These are phyloP conservation scores for Halyomorpha halys DNA, from an alignment of 1,140 invertebrate genomes.

Conservation along the genomic window DNA sequence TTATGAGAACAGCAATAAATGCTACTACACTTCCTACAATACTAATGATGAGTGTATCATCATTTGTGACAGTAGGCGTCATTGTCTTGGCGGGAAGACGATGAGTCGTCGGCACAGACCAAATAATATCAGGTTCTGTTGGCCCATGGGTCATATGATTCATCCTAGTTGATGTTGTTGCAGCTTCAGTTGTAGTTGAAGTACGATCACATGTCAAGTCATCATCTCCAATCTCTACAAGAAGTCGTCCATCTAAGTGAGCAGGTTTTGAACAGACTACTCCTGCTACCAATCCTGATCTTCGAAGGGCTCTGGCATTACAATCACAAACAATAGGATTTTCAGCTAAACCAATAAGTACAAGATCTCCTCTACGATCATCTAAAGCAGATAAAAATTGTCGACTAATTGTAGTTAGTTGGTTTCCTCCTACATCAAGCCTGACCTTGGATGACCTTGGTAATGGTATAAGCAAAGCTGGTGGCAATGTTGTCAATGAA, in stretches of 20 bases:
- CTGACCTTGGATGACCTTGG: slow-evolving; percentile 71
- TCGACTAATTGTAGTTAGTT: slow-evolving; percentile 58
- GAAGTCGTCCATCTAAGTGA: slow-evolving; percentile 50
- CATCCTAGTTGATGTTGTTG: slow-evolving; percentile 35
- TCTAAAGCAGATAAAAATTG: slow-evolving; percentile 69
- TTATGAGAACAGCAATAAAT: slow-evolving; percentile 76
- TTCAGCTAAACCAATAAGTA: slow-evolving; percentile 55
- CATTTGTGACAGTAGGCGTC: slow-evolving; percentile 48
- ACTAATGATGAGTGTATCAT: slow-evolving; percentile 83
- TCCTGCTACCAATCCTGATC: slow-evolving; percentile 41
- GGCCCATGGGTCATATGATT: slow-evolving; percentile 38
- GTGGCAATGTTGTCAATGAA: slow-evolving; percentile 60
- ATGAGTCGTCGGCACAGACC: slow-evolving; percentile 55
- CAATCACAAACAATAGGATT: slow-evolving; percentile 82
- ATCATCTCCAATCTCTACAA: slow-evolving; percentile 65
- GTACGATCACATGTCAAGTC: slow-evolving; percentile 61
- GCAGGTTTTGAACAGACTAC: slow-evolving; percentile 56
- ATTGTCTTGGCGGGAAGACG: slow-evolving; percentile 40
- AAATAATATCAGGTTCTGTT: slow-evolving; percentile 73
- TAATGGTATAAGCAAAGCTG: slow-evolving; percentile 74
- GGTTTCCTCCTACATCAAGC: slow-evolving; percentile 66
- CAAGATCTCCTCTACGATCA: slow-evolving; percentile 61
- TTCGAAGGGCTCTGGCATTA: slow-evolving; percentile 60
- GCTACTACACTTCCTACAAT: slow-evolving; percentile 84
- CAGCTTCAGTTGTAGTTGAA: slow-evolving; percentile 40